These are phyloP conservation scores for Zygaena filipendulae DNA, from an alignment of 2,888 invertebrate species.

Conservation along the genomic window DNA sequence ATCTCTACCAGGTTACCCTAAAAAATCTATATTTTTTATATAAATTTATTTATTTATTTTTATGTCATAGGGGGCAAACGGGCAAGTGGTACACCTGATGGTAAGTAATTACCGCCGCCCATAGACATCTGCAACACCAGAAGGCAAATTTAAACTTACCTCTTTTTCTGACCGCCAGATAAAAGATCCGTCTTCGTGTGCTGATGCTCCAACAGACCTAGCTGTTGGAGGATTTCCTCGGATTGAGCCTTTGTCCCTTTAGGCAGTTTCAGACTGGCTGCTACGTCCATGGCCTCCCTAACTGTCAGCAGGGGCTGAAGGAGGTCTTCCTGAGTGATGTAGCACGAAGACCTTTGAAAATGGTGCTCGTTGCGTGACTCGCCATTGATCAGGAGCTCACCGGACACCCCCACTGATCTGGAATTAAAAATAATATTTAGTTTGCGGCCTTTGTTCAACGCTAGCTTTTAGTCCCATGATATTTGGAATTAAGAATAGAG, in stretches of 20 bases:
- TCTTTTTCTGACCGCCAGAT: slow-evolving; percentile 85
- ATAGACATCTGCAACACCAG: no score
- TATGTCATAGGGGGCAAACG: no score
- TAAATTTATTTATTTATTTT: no score
- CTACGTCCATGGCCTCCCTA: slow-evolving; percentile 80
- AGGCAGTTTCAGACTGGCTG: slow-evolving; percentile 79
- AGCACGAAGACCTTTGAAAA: slow-evolving; percentile 79
- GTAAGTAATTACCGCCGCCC: no score
- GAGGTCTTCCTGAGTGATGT: slow-evolving; percentile 84
- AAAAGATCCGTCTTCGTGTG: slow-evolving; percentile 70
- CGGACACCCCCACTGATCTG: slow-evolving; percentile 74
- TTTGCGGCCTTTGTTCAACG: no score
- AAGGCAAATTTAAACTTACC: no score
- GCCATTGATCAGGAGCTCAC: slow-evolving; percentile 76
- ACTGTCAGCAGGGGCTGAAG: slow-evolving; percentile 80
- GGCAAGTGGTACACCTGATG: no score
- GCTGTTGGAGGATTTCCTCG: slow-evolving; percentile 68
- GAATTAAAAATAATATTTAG: slow-evolving; percentile 5
- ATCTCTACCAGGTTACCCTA: no score
- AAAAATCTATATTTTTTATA: no score
- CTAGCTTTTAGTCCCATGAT: background rate
- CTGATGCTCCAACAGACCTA: slow-evolving; percentile 72
- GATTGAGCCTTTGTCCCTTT: slow-evolving; percentile 49
- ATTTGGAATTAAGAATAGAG: no score
- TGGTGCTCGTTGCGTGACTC: slow-evolving; percentile 69